phyloP scores from a whole-genome alignment of 2,888 invertebrate genomes.

The Flexamia atlantica region DNA sequence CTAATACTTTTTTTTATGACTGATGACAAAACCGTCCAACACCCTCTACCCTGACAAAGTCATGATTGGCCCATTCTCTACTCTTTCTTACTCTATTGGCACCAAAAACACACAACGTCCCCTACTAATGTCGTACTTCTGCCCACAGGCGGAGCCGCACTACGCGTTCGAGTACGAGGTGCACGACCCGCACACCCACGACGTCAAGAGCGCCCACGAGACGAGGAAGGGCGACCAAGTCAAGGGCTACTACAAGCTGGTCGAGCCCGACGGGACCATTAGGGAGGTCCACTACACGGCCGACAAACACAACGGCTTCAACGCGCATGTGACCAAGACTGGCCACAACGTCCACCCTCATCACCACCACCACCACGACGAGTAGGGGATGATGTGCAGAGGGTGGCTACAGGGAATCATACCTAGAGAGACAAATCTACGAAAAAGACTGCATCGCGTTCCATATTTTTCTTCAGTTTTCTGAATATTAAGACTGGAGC shows the following conservation, averaged over 20 bases:
- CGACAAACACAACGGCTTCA: slow-evolving; percentile 71
- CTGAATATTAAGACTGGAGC: too few species aligned
- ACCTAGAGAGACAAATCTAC: too few species aligned
- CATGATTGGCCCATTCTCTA: too few species aligned
- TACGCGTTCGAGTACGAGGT: slow-evolving; percentile 76
- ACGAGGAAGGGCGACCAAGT: slow-evolving; percentile 75
- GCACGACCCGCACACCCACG: slow-evolving; percentile 76
- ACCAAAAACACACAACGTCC: too few species aligned
- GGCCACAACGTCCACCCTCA: slow-evolving; percentile 67
- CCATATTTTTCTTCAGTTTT: too few species aligned
- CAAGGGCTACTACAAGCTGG: slow-evolving; percentile 74
- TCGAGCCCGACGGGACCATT: slow-evolving; percentile 70
- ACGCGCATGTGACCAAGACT: slow-evolving; percentile 70
- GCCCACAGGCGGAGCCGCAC: slow-evolving; percentile 74
- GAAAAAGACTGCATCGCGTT: too few species aligned
- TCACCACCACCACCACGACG: not conserved
- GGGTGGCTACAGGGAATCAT: too few species aligned
- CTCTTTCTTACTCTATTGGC: too few species aligned
- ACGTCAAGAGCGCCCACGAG: slow-evolving; percentile 76
- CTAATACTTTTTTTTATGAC: too few species aligned
- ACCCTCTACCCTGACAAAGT: too few species aligned
- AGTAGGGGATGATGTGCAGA: not conserved
- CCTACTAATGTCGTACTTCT: too few species aligned
- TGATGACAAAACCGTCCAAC: too few species aligned
- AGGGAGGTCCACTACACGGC: slow-evolving; percentile 71